Evolutionary conservation across 1,140 invertebrate genomes (phyloP).

Genomic region (Nephotettix cincticeps): DNA sequence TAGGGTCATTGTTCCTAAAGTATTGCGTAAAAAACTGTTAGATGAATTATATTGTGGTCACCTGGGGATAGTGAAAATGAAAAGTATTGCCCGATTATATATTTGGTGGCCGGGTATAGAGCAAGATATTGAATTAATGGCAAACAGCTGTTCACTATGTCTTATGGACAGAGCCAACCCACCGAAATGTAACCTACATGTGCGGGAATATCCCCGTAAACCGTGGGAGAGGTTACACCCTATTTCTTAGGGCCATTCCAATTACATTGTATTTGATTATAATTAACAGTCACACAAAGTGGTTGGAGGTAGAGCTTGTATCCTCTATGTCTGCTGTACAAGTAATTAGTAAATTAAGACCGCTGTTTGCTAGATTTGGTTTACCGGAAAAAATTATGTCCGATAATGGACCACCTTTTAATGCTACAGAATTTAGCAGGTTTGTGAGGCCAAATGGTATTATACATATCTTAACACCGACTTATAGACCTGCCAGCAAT

Average conservation of each 20-base stretch:
- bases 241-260: neutral
- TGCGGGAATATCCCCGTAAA: constrained; percentile 23
- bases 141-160: constrained; percentile 24
- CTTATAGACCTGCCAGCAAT: neutral
- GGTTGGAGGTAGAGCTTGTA: neutral
- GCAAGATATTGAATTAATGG: constrained; percentile 45
- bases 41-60: constrained; percentile 49
- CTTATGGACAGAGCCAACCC: constrained; percentile 7
- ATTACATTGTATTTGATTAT: neutral
- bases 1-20: constrained; percentile 41
- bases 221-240: constrained; percentile 8
- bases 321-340: neutral
- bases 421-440: neutral
- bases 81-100: constrained; percentile 48
- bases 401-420: neutral
- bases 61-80: constrained; percentile 52
- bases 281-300: neutral
- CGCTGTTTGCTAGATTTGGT: neutral
- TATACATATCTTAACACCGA: neutral
- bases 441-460: neutral
- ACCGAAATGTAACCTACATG: constrained; percentile 5
- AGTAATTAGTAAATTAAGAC: neutral
- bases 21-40: constrained; percentile 38
- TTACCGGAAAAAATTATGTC: neutral
- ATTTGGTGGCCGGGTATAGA: constrained; percentile 53